Evolutionary conservation across 1,140 invertebrate genomes (phyloP).

Genomic region (Anoplolepis gracilipes): DNA sequence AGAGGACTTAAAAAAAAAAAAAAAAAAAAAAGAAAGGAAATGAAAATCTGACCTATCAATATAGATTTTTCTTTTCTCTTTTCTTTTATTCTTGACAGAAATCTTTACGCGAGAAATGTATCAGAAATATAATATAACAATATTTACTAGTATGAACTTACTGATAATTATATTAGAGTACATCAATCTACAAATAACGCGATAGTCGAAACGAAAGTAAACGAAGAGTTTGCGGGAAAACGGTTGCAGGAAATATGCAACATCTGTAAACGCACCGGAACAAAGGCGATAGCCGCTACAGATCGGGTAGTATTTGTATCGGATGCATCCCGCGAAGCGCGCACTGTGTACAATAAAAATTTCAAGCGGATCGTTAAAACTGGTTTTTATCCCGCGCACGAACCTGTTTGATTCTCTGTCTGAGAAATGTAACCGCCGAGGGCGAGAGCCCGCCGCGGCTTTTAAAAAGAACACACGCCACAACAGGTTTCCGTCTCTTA

Average conservation of each 20-base stretch:
- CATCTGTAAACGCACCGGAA: constrained; percentile 55
- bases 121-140: background rate
- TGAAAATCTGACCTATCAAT: background rate
- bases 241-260: constrained; percentile 61
- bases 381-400: constrained; percentile 61
- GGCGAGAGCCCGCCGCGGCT: constrained; percentile 65
- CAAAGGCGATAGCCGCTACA: constrained; percentile 57
- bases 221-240: background rate
- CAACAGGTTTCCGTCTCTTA: constrained; percentile 73
- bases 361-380: constrained; percentile 52
- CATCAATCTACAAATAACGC: constrained; percentile 29
- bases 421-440: constrained; percentile 69
- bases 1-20: background rate
- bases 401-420: constrained; percentile 74
- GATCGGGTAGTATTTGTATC: constrained; percentile 55
- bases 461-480: constrained; percentile 68
- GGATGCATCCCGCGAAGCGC: constrained; percentile 35
- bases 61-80: background rate
- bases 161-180: background rate
- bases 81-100: background rate
- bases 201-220: constrained; percentile 34
- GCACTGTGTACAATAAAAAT: constrained; percentile 57
- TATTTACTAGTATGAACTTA: background rate
- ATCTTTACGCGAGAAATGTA: background rate
- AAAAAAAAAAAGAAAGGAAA: background rate